phyloP scores from a whole-genome alignment of 2,797 vertebrate genomes.

The Trematomus bernacchii region DNA sequence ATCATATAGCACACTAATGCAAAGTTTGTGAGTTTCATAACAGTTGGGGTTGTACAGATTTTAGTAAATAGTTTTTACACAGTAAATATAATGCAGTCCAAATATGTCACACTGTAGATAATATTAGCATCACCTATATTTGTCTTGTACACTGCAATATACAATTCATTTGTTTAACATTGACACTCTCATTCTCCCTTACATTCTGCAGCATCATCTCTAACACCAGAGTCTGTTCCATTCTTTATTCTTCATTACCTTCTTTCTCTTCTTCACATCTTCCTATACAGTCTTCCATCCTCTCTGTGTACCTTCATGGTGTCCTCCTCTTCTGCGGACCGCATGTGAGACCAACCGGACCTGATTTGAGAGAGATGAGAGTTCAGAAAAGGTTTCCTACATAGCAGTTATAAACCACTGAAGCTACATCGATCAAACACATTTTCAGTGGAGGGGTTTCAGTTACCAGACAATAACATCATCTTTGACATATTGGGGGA shows the following conservation, averaged over 20 bases:
- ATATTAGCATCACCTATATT: neutral
- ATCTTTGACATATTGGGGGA: too few species aligned
- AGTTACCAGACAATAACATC: too few species aligned
- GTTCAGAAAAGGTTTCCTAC: neutral
- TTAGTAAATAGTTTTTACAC: constrained; percentile 14
- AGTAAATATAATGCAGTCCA: constrained; percentile 6
- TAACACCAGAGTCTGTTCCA: constrained; percentile 2
- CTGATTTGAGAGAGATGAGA: constrained; percentile 45
- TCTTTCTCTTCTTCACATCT: constrained; percentile 13
- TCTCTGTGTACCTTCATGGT: constrained; percentile 29
- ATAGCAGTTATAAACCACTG: neutral
- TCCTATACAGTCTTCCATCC: constrained; percentile 39
- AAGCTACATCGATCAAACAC: neutral
- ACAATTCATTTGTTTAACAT: constrained; percentile 15
- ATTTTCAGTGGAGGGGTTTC: too few species aligned
- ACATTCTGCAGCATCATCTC: constrained; percentile 10
- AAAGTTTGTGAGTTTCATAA: constrained; percentile 47
- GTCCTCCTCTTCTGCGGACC: constrained; percentile 31
- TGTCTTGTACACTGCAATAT: neutral
- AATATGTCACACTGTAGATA: neutral
- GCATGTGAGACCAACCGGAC: constrained; percentile 42
- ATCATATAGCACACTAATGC: constrained; percentile 18
- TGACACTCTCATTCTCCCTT: constrained; percentile 12
- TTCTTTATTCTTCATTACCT: neutral
- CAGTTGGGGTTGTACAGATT: constrained; percentile 24